These are phyloP conservation scores for Drosophila hamatofila DNA, from an alignment of 2,888 invertebrate genomes.

Conservation along the genomic window DNA sequence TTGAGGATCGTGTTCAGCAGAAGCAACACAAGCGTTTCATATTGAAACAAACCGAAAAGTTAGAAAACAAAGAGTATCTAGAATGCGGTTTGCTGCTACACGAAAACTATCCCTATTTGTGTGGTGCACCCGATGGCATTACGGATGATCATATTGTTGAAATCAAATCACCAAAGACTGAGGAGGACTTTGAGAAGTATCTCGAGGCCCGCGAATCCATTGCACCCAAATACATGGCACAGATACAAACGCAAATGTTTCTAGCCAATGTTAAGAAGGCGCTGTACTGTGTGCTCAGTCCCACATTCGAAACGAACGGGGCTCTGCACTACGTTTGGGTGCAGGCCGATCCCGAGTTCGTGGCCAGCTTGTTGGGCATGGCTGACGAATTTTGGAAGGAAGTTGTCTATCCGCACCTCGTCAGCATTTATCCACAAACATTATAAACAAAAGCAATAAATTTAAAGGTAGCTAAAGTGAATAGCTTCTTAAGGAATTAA, in stretches of 20 bases:
- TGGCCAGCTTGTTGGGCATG: slow-evolving; percentile 79
- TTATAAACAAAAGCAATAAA: slow-evolving; percentile 32
- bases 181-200: slow-evolving; percentile 85
- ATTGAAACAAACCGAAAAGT: slow-evolving; percentile 84
- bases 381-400: slow-evolving; percentile 84
- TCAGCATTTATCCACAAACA: slow-evolving; percentile 77
- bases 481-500: slow-evolving; percentile 14
- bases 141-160: slow-evolving; percentile 85
- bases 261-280: slow-evolving; percentile 84
- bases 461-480: slow-evolving; percentile 19
- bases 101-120: slow-evolving; percentile 83
- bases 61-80: slow-evolving; percentile 83
- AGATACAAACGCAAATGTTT: slow-evolving; percentile 85
- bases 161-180: slow-evolving; percentile 84
- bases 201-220: slow-evolving; percentile 84
- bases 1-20: slow-evolving; percentile 80
- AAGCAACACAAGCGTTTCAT: slow-evolving; percentile 85
- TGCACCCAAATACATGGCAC: slow-evolving; percentile 85
- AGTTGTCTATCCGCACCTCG: slow-evolving; percentile 81
- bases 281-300: slow-evolving; percentile 84
- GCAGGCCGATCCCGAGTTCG: slow-evolving; percentile 84
- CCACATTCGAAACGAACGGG: slow-evolving; percentile 84
- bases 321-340: slow-evolving; percentile 85
- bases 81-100: slow-evolving; percentile 83
- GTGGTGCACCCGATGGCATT: slow-evolving; percentile 84